Conservation (phyloP, 2,113 vertebrate genomes). For the Ardeotis arabs region DNA sequence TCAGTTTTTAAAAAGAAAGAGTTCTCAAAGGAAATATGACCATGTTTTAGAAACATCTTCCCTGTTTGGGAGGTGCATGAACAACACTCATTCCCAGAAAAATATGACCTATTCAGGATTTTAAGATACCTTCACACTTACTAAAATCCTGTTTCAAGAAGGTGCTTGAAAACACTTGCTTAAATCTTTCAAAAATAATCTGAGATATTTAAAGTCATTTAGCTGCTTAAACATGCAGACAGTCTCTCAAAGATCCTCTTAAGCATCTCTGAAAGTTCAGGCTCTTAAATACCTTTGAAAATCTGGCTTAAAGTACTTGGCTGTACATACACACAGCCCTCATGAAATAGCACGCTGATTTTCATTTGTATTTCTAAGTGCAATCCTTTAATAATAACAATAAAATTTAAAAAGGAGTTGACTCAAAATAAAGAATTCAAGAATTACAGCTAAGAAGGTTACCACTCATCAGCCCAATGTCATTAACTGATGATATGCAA, state of each 20-base stretch:
- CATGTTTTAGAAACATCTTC: neutral
- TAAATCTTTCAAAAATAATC: conserved; percentile 30
- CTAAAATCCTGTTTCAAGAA: neutral
- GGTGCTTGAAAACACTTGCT: neutral
- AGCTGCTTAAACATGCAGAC: conserved; percentile 35
- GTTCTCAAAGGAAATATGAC: neutral
- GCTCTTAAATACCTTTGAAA: conserved; percentile 19
- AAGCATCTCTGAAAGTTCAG: neutral
- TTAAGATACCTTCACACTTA: neutral
- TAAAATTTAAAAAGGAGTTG: neutral
- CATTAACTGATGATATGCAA: neutral
- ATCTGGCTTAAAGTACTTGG: neutral
- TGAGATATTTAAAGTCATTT: neutral
- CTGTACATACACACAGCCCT: neutral
- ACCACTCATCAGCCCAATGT: neutral
- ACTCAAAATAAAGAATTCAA: neutral
- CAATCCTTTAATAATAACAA: neutral
- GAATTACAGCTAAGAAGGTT: neutral
- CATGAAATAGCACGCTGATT: neutral
- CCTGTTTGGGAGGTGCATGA: neutral
- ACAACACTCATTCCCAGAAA: neutral
- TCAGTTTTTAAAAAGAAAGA: conserved; percentile 58
- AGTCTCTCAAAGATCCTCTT: conserved; percentile 31
- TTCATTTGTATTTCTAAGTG: neutral
- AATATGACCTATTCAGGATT: neutral